Conservation (phyloP, 2,113 vertebrate species). For the Shinisaurus crocodilurus region DNA sequence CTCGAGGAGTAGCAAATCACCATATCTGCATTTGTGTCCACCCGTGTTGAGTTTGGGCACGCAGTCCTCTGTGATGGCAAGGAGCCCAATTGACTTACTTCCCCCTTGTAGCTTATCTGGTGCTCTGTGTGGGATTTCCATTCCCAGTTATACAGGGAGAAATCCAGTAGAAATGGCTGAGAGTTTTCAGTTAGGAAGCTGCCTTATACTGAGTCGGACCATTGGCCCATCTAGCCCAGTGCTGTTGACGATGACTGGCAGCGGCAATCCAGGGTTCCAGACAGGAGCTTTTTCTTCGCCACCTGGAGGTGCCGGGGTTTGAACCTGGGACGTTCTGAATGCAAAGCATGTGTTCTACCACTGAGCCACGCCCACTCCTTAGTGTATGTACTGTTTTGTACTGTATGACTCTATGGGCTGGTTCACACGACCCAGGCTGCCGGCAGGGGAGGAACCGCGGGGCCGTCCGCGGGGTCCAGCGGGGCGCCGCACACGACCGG, state of each 20-base stretch:
- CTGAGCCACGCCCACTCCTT: background rate
- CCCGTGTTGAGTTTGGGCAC: background rate
- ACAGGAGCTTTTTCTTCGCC: too few species aligned
- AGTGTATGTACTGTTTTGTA: accelerated
- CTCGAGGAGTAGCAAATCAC: background rate
- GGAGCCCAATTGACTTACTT: background rate
- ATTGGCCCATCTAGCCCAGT: too few species aligned
- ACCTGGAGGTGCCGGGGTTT: too few species aligned
- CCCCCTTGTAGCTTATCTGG: background rate
- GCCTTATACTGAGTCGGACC: too few species aligned
- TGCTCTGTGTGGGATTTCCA: background rate
- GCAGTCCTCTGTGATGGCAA: background rate
- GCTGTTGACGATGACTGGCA: too few species aligned
- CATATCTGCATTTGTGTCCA: background rate
- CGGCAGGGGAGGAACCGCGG: too few species aligned
- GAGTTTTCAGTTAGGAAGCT: background rate
- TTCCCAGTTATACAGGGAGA: background rate
- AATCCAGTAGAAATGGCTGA: background rate
- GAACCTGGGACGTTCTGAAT: too few species aligned
- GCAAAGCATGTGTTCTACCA: too few species aligned
- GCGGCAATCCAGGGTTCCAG: too few species aligned
- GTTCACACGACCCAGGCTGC: too few species aligned
- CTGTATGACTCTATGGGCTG: background rate
- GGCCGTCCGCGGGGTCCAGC: too few species aligned
- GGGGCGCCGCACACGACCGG: too few species aligned